Conservation (phyloP, 2,888 invertebrate species). For the Dichetophora obliterata region DNA sequence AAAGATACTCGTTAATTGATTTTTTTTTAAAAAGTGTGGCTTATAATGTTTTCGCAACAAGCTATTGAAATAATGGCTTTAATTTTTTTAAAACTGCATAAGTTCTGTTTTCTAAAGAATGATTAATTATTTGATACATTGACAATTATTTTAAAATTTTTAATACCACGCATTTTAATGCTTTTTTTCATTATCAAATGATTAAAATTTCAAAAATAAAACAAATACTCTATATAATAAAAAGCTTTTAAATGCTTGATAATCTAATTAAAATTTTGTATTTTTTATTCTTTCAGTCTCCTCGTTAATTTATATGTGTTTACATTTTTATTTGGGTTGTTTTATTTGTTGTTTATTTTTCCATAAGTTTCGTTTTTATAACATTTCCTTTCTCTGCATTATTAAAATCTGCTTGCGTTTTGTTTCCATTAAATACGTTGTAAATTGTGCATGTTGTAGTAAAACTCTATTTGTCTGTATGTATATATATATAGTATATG, state of each 20-base stretch:
- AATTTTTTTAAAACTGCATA: too few relatives aligned
- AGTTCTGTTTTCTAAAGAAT: too few relatives aligned
- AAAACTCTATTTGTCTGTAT: background rate
- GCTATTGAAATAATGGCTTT: too few relatives aligned
- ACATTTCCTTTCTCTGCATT: background rate
- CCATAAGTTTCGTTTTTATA: background rate
- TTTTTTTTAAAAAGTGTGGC: too few relatives aligned
- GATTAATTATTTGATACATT: too few relatives aligned
- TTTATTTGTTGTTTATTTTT: background rate
- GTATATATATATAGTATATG: background rate
- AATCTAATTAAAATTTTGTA: conserved; percentile 2
- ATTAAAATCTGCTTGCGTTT: background rate
- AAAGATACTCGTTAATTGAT: too few relatives aligned
- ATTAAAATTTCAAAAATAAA: background rate
- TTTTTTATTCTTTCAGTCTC: conserved; percentile 16
- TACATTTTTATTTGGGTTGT: background rate
- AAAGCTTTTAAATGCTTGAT: background rate
- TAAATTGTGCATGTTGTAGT: conserved; percentile 15
- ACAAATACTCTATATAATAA: background rate
- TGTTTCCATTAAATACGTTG: conserved; percentile 17
- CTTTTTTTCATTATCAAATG: background rate
- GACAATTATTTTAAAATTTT: too few relatives aligned
- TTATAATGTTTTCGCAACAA: too few relatives aligned
- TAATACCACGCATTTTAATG: too few relatives aligned
- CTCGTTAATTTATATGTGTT: conserved; percentile 3